Conservation (phyloP, 2,113 vertebrate genomes). For the Semnornis frantzii region DNA sequence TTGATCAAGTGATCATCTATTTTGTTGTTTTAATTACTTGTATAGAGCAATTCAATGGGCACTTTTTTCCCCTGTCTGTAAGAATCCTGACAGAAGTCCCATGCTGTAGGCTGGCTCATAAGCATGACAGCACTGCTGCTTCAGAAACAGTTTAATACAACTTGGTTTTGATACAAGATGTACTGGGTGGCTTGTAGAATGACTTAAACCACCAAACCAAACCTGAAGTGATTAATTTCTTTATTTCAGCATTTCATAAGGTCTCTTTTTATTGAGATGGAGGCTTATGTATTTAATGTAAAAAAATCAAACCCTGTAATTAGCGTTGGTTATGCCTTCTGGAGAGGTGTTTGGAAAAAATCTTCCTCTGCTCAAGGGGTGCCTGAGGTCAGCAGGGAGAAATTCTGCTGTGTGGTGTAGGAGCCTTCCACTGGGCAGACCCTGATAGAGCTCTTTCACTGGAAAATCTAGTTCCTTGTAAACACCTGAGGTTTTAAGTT, state of each 20-base stretch:
- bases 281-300: neutral
- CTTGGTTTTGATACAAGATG: neutral
- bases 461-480: neutral
- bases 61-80: neutral
- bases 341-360: neutral
- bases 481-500: neutral
- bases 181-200: neutral
- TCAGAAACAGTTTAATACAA: neutral
- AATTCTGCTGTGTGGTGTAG: neutral
- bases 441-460: neutral
- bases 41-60: neutral
- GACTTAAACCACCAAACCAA: neutral
- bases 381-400: neutral
- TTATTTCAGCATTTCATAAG: neutral
- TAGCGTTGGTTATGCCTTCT: slow-evolving; percentile 28
- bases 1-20: neutral
- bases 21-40: neutral
- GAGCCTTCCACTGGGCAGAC: neutral
- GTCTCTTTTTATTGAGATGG: neutral
- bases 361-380: neutral
- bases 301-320: neutral
- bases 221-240: neutral
- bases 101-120: neutral
- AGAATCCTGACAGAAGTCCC: neutral
- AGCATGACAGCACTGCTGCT: neutral